Base-by-base conservation (phyloP, 2,797 vertebrate genomes). In the Acestrorhynchus altus region DNA sequence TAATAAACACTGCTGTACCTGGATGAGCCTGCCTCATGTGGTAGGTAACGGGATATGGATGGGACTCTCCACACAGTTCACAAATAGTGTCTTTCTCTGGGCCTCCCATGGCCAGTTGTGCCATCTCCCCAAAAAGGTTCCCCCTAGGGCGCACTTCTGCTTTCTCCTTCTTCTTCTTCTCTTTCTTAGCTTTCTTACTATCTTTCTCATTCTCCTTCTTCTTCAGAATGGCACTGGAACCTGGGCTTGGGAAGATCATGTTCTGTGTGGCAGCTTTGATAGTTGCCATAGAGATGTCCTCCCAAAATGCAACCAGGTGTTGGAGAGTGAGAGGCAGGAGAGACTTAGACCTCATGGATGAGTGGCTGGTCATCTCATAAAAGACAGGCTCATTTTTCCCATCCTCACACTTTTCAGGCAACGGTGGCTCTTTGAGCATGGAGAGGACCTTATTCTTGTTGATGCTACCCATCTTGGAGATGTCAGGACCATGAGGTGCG, bases 401-500 rank as follows among this genome's bases (percentile, higher is more conserved):
- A 74, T 99, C 98, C 82, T 99, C 97, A 47, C 97, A 98, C 82
- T 97, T 98, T 81, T 99, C 98, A 72, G 97, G 96, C 75, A 99
- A 90, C 0, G 98, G 96, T 5, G 97, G 96, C 64, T 99, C 98
- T 86, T 99, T 99, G 49, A 99, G 92, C 98, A 99, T 99, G 4
- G 98, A 99, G 1, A 99, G 91, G 13, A 99, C 98, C 84, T 99
- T 99, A 78, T 99, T 99, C 91, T 99, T 99, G 88, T 99, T 99
- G 88, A 99, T 99, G 91, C 97, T 99, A 63, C 97, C 98, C 98
- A 99, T 99, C 91, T 99, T 99, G 70, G 98, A 99, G 88, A 99
- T 99, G 89, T 99, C 98, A 3, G 98, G 97, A 39, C 98, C 98
- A 4, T 98, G 98, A 57, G 97, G 98, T 4, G 98, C 90, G 79